These are phyloP conservation scores for Drosophila maculinotata DNA, from an alignment of 2,888 invertebrate species.

Conservation along the genomic window DNA sequence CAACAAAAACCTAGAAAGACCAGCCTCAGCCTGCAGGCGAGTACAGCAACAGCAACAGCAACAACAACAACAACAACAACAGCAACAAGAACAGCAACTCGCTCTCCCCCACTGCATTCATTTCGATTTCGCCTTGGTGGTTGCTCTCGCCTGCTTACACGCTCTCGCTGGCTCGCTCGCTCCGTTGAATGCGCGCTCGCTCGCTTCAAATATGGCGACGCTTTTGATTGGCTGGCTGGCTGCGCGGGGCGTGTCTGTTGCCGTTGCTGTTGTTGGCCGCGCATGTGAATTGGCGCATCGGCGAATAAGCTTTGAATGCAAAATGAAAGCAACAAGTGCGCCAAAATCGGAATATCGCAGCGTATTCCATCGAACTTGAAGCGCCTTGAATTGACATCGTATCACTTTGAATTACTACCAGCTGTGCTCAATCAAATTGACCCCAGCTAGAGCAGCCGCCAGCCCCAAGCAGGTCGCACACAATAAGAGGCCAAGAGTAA, in stretches of 20 bases:
- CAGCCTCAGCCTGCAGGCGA: constrained; percentile 46
- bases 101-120: constrained; percentile 56
- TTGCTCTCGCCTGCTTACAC: constrained; percentile 21
- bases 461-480: constrained; percentile 29
- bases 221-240: constrained; percentile 55
- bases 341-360: constrained; percentile 30
- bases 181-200: constrained; percentile 37
- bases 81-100: constrained; percentile 16
- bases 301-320: constrained; percentile 44
- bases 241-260: constrained; percentile 37
- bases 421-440: constrained; percentile 55
- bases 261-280: constrained; percentile 18
- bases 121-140: constrained; percentile 52
- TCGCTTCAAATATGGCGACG: constrained; percentile 76
- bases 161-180: constrained; percentile 21
- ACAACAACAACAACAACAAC: constrained; percentile 24
- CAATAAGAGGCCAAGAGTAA: constrained; percentile 51
- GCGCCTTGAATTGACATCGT: constrained; percentile 50
- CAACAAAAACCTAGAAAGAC: constrained; percentile 39
- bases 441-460: constrained; percentile 27
- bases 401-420: constrained; percentile 61
- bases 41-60: constrained; percentile 27
- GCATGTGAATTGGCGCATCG: constrained; percentile 44
- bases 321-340: constrained; percentile 69
- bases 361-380: constrained; percentile 40